These are phyloP conservation scores for Drosophila funebris DNA, from an alignment of 1,140 invertebrate genomes.

Conservation along the genomic window DNA sequence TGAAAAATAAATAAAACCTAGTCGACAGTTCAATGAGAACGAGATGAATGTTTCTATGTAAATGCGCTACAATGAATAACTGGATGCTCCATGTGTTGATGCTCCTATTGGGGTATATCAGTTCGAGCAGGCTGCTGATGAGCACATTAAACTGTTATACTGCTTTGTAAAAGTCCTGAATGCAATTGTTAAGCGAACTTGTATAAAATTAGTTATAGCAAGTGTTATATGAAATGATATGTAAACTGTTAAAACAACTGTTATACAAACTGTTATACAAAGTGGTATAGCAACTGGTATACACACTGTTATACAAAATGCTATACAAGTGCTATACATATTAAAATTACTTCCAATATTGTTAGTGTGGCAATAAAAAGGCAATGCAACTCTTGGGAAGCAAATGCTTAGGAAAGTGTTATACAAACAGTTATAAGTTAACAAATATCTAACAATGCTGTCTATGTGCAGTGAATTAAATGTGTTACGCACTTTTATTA, in stretches of 20 bases:
- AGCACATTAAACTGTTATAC: slow-evolving; percentile 13
- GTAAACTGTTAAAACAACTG: neutral
- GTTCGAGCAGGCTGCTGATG: neutral
- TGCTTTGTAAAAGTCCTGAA: neutral
- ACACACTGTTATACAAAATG: neutral
- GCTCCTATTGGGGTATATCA: neutral
- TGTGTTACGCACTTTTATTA: no score
- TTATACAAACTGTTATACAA: slow-evolving; percentile 14
- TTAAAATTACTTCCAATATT: no score
- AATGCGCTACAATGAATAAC: slow-evolving; percentile 39
- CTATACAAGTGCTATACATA: neutral
- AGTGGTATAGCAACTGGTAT: neutral
- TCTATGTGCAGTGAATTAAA: no score
- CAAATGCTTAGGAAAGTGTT: neutral
- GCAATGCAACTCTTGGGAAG: no score
- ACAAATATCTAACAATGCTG: neutral
- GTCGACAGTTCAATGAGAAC: slow-evolving; percentile 20
- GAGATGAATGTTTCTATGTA: slow-evolving; percentile 37
- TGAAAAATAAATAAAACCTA: slow-evolving; percentile 20
- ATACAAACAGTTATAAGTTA: neutral
- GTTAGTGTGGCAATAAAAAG: no score
- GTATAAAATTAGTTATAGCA: neutral
- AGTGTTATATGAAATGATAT: no score
- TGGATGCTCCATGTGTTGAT: neutral
- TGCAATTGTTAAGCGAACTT: neutral